A percentile compares a stretch with the other conserved stretches of the same genome.
Evolutionary conservation across 2,113 vertebrate species (phyloP).

Genomic region (Silurus meridionalis): DNA sequence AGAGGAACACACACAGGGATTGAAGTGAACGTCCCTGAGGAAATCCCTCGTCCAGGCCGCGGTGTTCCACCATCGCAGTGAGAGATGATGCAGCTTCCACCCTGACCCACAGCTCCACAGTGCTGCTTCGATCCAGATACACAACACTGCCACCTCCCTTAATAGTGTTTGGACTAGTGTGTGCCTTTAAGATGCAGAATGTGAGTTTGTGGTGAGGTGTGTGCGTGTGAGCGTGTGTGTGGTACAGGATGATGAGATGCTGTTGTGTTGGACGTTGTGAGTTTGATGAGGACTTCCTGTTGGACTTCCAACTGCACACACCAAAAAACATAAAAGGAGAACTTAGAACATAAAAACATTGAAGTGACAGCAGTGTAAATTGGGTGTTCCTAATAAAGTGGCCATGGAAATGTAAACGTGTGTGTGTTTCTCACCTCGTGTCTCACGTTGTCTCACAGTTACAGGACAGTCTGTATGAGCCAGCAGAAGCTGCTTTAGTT

Average conservation of each 20-base stretch:
- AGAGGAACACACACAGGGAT: constrained; percentile 9
- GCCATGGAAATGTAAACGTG: neutral
- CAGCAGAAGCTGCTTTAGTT: constrained; percentile 95
- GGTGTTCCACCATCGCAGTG: no score
- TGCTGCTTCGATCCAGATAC: neutral
- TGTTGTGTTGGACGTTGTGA: constrained; percentile 93
- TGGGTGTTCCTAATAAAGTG: neutral
- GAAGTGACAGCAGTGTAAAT: neutral
- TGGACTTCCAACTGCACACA: constrained; percentile 88
- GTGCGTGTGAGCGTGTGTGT: constrained; percentile 75
- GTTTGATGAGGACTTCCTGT: constrained; percentile 84
- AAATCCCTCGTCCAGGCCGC: neutral
- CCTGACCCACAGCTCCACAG: neutral
- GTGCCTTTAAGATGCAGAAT: constrained; percentile 16
- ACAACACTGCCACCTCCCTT: neutral
- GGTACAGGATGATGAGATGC: constrained; percentile 87
- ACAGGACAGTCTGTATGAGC: constrained; percentile 99
- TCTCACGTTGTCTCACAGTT: constrained; percentile 93
- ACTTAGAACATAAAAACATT: constrained; percentile 62
- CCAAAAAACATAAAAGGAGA: no score
- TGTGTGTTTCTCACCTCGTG: constrained; percentile 74
- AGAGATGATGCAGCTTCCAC: no score
- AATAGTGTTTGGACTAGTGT: neutral
- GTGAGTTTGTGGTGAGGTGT: constrained; percentile 77
- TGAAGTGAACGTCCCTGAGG: constrained; percentile 45